These are phyloP conservation scores for Brienomyrus longianalis DNA, from an alignment of 2,113 vertebrate species.

Conservation along the genomic window DNA sequence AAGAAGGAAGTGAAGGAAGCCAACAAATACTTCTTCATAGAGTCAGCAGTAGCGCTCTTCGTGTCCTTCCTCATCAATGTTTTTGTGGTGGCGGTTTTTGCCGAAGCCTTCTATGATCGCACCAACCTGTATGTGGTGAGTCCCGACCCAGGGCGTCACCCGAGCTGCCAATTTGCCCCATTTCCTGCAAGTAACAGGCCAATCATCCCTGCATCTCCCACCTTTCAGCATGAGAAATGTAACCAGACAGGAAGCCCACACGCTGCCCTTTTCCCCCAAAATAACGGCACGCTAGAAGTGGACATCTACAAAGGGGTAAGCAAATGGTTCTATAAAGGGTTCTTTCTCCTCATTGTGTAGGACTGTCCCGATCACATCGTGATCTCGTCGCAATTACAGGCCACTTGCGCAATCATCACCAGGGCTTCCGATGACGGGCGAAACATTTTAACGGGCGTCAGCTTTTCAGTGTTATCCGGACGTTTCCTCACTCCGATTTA, in stretches of 20 bases:
- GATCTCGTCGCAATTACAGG: too few relatives aligned
- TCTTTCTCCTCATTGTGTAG: not conserved
- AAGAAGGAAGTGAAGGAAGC: conserved; percentile 70
- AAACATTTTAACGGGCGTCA: too few relatives aligned
- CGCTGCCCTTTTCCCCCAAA: conserved; percentile 54
- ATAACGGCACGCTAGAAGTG: conserved; percentile 67
- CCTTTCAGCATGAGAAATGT: conserved; percentile 29
- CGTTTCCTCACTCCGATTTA: too few relatives aligned
- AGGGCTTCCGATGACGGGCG: too few relatives aligned
- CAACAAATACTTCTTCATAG: conserved; percentile 84
- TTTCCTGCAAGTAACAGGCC: not conserved
- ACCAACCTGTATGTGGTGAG: conserved; percentile 73
- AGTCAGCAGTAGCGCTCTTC: conserved; percentile 75
- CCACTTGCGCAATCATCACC: too few relatives aligned
- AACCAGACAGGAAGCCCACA: conserved; percentile 62
- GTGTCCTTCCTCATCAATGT: conserved; percentile 86
- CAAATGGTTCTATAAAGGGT: not conserved
- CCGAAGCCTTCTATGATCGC: conserved; percentile 67
- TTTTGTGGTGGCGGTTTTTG: conserved; percentile 82
- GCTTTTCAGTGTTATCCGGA: too few relatives aligned
- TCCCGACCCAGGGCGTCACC: not conserved
- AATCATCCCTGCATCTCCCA: not conserved
- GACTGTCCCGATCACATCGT: too few relatives aligned
- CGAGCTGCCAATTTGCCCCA: not conserved
- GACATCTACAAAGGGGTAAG: conserved; percentile 86